Evolutionary conservation across 1,140 invertebrate genomes (phyloP).

Genomic region (Papilio polytes): DNA sequence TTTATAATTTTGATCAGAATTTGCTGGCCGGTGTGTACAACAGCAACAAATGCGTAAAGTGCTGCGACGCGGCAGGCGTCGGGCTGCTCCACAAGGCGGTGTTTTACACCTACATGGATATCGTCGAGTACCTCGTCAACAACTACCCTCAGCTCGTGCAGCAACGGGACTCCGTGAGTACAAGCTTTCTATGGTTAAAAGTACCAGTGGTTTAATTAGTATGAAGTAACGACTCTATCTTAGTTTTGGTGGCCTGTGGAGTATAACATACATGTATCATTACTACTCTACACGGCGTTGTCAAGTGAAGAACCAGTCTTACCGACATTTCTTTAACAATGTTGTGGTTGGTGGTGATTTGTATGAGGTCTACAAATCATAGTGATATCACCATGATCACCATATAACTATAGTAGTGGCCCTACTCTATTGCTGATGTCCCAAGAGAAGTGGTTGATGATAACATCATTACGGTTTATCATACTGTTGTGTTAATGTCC

Average conservation of each 20-base stretch:
- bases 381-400: too few relatives aligned
- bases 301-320: too few relatives aligned
- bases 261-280: too few relatives aligned
- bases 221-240: too few relatives aligned
- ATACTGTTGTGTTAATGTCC: neutral
- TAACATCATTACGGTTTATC: neutral
- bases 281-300: too few relatives aligned
- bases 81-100: conserved; percentile 92
- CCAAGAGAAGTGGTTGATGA: neutral
- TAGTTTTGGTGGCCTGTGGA: too few relatives aligned
- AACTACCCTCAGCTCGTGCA: conserved; percentile 90
- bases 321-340: too few relatives aligned
- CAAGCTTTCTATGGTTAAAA: neutral
- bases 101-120: conserved; percentile 89
- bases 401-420: neutral
- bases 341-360: too few relatives aligned
- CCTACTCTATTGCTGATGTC: neutral
- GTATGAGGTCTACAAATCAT: too few relatives aligned
- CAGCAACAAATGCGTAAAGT: conserved; percentile 86
- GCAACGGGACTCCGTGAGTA: conserved; percentile 90
- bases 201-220: too few relatives aligned
- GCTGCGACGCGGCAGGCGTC: conserved; percentile 89
- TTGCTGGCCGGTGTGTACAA: conserved; percentile 85
- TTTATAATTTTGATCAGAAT: conserved; percentile 58
- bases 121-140: conserved; percentile 89